These are phyloP conservation scores for Falco novaeseelandiae DNA, from an alignment of 2,797 vertebrate species.

Conservation along the genomic window DNA sequence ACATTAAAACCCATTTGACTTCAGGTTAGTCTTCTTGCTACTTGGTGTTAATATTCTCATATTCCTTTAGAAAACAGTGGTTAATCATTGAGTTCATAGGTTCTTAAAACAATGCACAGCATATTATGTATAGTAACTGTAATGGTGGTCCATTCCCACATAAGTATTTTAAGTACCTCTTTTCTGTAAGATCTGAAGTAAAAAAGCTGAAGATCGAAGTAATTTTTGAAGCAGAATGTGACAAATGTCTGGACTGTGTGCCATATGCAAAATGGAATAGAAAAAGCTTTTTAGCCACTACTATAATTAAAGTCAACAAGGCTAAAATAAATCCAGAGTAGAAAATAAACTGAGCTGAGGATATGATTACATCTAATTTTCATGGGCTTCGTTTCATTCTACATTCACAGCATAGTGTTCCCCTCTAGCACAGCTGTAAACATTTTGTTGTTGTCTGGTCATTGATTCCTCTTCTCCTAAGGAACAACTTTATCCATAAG, in stretches of 20 bases:
- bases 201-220: neutral
- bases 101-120: neutral
- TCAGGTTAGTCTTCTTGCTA: neutral
- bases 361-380: conserved; percentile 3
- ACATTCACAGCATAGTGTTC: neutral
- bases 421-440: neutral
- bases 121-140: neutral
- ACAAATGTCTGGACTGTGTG: neutral
- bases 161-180: neutral
- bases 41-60: neutral
- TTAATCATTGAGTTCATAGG: neutral
- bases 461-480: neutral
- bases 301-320: neutral
- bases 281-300: neutral
- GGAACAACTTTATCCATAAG: neutral
- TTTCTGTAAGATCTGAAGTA: neutral
- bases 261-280: neutral
- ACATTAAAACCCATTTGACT: neutral
- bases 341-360: conserved; percentile 12
- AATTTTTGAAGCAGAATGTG: neutral
- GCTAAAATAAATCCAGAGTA: conserved; percentile 6
- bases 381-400: neutral
- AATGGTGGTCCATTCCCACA: neutral
- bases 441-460: neutral
- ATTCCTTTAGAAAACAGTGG: neutral